Conservation (phyloP, 2,113 vertebrate genomes). For the Myocastor coypus region DNA sequence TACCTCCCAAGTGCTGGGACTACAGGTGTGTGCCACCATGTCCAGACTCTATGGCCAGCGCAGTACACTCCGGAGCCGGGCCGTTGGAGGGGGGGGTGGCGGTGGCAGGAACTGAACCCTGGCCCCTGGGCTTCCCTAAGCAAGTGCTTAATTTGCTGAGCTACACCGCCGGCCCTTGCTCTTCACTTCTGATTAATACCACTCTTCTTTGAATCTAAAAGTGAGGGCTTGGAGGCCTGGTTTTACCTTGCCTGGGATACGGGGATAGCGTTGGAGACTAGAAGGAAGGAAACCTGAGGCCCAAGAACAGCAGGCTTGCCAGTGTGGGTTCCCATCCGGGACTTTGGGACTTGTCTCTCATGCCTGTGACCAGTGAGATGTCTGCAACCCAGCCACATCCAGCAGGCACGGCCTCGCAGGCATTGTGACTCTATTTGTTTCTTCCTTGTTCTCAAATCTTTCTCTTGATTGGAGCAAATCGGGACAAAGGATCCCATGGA, state of each 20-base stretch:
- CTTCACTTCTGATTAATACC: not conserved
- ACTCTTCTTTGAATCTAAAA: not conserved
- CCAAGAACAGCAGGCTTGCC: not conserved
- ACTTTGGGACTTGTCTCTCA: not conserved
- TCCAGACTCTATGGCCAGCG: no score
- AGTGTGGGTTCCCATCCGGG: not conserved
- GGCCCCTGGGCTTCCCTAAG: no score
- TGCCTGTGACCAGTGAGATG: accelerated
- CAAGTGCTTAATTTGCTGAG: no score
- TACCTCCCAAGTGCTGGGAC: no score
- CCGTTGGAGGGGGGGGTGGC: no score
- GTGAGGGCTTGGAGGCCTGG: not conserved
- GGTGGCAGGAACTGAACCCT: no score
- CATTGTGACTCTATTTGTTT: not conserved
- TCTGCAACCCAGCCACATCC: not conserved
- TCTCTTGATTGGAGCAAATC: not conserved
- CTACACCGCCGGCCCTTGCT: no score
- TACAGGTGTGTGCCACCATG: no score
- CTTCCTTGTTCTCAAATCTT: not conserved
- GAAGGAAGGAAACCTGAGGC: not conserved
- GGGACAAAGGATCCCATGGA: not conserved
- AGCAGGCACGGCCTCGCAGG: accelerated
- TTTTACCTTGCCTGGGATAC: not conserved
- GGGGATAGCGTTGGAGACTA: not conserved
- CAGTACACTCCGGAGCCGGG: no score